Evolutionary conservation across 2,888 invertebrate genomes (phyloP), one percentile per base, ranked within the genome.

Genomic region (Sthenelais limicola): DNA sequence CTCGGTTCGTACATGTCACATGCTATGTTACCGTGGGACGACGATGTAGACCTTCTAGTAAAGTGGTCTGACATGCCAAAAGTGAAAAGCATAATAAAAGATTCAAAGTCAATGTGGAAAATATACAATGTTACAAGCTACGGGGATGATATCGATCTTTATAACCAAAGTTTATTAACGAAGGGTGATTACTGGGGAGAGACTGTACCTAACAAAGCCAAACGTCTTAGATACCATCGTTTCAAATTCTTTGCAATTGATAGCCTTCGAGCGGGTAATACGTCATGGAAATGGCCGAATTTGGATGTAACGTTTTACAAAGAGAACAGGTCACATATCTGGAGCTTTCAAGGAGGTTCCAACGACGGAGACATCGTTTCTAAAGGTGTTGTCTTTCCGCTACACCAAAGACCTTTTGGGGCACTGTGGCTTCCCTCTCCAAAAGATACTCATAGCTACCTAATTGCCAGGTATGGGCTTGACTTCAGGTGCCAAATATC

Each of bases 1-100:
- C 47, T 70, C 7, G 70, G 70, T 18, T 70, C 70, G 21, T 70
- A 70, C 49, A 70, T 70, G 38, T 26, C 33, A 3, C 70, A 70
- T 30, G 70, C 35, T 12, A n/a, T 70, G 5, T 18, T 70, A 1
- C 70, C 70, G 1, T 70, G 70, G 70, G 70, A 70, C 32, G 70
- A 70, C 47, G 70, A 70, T 30, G 5, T 70, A 4, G 70, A 70
- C 47, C 9, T 70, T n/a, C 35, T 54, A 3, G 43, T 70, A 18
- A 35, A 47, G 24, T 70, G 35, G 52, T 5, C 35, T 5, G 70
- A 70, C 56, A 38, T 54, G 56, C 56, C 70, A 30, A 70, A 70
- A 32, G 70, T 70, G 18, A 70, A 70, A 30, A 21, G 24, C 3
- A 54, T 54, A 15, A 38, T 70, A n/a, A 35, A 43, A 33, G 43